A percentile compares a stretch with the other conserved stretches of the same genome.
These are phyloP conservation scores for Sipha maydis DNA, from an alignment of 2,888 invertebrate species.

Conservation along the genomic window DNA sequence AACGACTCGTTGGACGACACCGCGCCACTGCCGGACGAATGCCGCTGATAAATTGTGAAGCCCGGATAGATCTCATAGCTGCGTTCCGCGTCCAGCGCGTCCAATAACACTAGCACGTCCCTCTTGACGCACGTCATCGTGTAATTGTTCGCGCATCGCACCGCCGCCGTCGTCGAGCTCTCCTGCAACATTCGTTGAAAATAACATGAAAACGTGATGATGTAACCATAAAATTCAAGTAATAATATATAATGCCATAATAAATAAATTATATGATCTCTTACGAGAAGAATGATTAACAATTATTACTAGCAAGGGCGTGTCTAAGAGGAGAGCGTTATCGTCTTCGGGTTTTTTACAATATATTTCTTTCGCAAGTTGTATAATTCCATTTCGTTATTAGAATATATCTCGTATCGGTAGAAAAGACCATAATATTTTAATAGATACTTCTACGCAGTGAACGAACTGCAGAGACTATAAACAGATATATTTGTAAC, in stretches of 20 bases:
- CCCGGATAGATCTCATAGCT: constrained; percentile 51
- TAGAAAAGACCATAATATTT: neutral
- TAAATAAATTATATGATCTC: no score
- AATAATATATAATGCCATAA: no score
- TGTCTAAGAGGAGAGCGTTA: no score
- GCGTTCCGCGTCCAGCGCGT: constrained; percentile 45
- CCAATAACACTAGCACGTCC: constrained; percentile 25
- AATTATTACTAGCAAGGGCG: no score
- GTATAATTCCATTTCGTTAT: no score
- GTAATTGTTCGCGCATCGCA: constrained; percentile 44
- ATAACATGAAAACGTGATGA: neutral
- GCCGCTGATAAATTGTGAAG: constrained; percentile 39
- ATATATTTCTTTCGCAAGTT: no score
- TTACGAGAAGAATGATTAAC: no score
- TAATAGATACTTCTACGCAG: neutral
- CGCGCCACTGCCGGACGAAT: neutral
- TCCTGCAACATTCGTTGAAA: neutral
- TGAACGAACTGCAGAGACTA: neutral
- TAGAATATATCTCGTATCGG: neutral
- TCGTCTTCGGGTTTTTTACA: no score
- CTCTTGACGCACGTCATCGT: constrained; percentile 56
- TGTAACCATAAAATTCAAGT: no score
- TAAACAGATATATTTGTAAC: neutral
- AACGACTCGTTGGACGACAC: neutral
- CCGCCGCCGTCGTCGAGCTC: neutral